Conservation (phyloP, 2,797 vertebrate species). For the Chelon auratus region DNA sequence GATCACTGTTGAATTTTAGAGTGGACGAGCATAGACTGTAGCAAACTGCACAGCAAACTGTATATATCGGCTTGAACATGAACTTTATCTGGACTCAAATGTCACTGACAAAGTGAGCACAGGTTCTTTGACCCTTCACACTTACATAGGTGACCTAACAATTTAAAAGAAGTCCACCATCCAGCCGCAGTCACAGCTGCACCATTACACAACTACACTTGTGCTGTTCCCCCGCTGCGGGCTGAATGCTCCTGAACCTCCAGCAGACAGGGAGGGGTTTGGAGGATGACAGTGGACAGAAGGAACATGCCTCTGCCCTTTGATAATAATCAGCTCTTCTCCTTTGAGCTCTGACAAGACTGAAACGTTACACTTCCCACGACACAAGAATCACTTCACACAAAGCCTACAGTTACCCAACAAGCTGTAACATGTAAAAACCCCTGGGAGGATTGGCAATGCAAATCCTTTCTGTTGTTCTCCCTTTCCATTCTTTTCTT, state of each 20-base stretch:
- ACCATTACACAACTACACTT: conserved; percentile 14
- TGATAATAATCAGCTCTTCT: conserved; percentile 68
- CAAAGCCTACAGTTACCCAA: conserved; percentile 78
- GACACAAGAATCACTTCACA: conserved; percentile 72
- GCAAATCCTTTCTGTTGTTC: conserved; percentile 73
- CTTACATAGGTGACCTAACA: background rate
- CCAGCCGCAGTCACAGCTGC: background rate
- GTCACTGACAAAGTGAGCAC: background rate
- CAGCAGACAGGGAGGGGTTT: conserved; percentile 9
- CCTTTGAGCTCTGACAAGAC: conserved; percentile 59
- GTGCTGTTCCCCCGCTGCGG: conserved; percentile 1
- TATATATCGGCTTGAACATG: no score
- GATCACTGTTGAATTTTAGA: no score
- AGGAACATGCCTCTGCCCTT: conserved; percentile 41
- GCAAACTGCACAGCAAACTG: no score
- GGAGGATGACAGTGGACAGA: conserved; percentile 31
- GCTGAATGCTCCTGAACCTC: background rate
- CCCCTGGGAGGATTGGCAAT: conserved; percentile 47
- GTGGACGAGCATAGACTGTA: no score
- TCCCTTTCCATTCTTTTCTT: conserved; percentile 56
- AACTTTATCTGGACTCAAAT: background rate
- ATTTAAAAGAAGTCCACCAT: conserved; percentile 10
- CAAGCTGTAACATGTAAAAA: conserved; percentile 78
- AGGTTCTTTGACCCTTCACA: no score
- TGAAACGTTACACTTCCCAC: conserved; percentile 79